Percentiles rank a stretch among this genome's conserved stretches.
These are phyloP conservation scores for Paracentrotus lividus DNA, from an alignment of 53 echinoderm and acorn worm genomes.

Conservation along the genomic window DNA sequence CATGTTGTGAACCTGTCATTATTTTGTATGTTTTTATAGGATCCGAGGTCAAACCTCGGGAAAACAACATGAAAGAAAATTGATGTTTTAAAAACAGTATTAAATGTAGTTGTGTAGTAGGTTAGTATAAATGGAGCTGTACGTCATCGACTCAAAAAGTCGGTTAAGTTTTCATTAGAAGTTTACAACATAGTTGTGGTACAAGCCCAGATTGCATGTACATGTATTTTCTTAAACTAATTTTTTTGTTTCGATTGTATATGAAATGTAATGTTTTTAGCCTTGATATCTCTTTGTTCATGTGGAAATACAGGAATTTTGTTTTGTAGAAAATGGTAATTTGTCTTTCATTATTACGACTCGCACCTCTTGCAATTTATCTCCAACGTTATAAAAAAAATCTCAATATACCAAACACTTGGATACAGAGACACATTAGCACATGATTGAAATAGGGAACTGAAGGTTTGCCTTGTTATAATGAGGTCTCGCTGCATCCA, in stretches of 20 bases:
- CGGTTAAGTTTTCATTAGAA: not conserved
- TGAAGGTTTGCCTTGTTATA: too few relatives aligned
- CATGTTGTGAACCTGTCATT: not conserved
- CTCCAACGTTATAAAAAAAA: too few relatives aligned
- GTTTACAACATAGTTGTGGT: not conserved
- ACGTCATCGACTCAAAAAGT: not conserved
- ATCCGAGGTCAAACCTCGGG: too few relatives aligned
- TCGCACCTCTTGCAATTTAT: too few relatives aligned
- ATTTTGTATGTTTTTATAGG: too few relatives aligned
- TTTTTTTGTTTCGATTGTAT: not conserved
- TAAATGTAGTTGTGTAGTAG: not conserved
- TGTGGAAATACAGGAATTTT: not conserved
- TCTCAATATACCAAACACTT: too few relatives aligned
- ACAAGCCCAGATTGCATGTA: not conserved
- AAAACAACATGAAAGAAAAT: not conserved
- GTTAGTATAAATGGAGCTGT: not conserved
- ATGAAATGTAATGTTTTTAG: not conserved
- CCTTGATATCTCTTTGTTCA: conserved; percentile 4
- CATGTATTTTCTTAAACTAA: not conserved
- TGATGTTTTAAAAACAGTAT: not conserved
- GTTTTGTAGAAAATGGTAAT: conserved; percentile 4
- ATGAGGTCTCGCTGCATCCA: too few relatives aligned
- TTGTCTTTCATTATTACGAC: not conserved
- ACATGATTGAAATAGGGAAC: too few relatives aligned
- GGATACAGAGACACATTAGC: too few relatives aligned